Conservation (phyloP, 2,797 vertebrate genomes). For the Epinephelus awoara region DNA sequence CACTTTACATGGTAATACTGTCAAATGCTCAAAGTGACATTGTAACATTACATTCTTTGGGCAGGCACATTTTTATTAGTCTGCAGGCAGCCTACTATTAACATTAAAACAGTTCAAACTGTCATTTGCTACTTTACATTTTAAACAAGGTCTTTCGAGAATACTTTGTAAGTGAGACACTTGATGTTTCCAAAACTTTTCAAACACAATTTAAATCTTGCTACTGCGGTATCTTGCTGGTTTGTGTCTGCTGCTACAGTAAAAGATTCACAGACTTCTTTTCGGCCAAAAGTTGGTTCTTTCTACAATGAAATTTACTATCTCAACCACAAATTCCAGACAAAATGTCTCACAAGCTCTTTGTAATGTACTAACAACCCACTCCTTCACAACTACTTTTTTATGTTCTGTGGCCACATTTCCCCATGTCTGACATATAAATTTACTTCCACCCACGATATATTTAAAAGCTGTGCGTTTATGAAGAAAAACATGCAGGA, state of each 20-base stretch:
- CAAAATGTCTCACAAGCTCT: slow-evolving; percentile 3
- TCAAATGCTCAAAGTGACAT: slow-evolving; percentile 55
- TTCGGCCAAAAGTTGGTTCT: background rate
- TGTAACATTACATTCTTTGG: slow-evolving; percentile 53
- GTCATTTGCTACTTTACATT: slow-evolving; percentile 17
- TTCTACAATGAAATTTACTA: slow-evolving; percentile 21
- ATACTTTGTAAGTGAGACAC: background rate
- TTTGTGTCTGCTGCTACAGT: slow-evolving; percentile 10
- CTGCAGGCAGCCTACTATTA: slow-evolving; percentile 13
- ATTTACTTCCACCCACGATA: slow-evolving; percentile 20
- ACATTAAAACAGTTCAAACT: slow-evolving; percentile 11
- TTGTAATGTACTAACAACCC: slow-evolving; percentile 4
- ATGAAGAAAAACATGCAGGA: slow-evolving; percentile 18
- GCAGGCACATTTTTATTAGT: slow-evolving; percentile 20
- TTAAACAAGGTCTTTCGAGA: slow-evolving; percentile 8
- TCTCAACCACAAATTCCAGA: slow-evolving; percentile 29
- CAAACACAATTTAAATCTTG: background rate
- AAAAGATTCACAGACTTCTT: slow-evolving; percentile 9
- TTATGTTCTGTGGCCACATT: slow-evolving; percentile 17
- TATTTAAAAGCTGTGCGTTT: slow-evolving; percentile 27
- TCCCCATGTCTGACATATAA: background rate
- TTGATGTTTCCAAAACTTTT: background rate
- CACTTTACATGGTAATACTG: slow-evolving; percentile 63
- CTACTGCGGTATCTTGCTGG: background rate
- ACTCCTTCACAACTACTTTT: slow-evolving; percentile 18